phyloP scores from a whole-genome alignment of 2,113 vertebrate genomes.

The Seriola aureovittata region DNA sequence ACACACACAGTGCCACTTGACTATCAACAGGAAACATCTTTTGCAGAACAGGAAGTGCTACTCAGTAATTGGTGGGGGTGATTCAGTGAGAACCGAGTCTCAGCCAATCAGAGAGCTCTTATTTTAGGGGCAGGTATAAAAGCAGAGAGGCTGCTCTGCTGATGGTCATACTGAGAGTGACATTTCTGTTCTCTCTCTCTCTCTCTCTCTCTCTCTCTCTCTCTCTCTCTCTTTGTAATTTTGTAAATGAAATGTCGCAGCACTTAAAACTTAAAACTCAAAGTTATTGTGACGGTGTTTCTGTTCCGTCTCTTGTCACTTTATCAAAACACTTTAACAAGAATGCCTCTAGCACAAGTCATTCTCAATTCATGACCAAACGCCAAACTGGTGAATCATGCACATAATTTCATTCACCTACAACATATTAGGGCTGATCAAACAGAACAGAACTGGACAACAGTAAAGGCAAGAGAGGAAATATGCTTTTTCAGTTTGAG shows the following conservation, averaged over 20 bases:
- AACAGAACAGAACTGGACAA: too few species aligned
- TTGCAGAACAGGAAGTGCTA: slow-evolving; percentile 89
- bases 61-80: slow-evolving; percentile 85
- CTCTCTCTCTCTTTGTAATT: not conserved
- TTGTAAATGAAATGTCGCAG: not conserved
- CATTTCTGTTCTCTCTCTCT: not conserved
- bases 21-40: slow-evolving; percentile 98
- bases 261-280: not conserved
- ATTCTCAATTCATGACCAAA: not conserved
- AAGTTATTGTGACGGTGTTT: not conserved
- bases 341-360: not conserved
- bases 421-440: too few species aligned
- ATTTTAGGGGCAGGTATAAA: slow-evolving; percentile 95
- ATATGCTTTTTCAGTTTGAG: too few species aligned
- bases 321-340: not conserved
- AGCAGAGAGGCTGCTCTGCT: slow-evolving; percentile 58
- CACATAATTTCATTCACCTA: too few species aligned
- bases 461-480: too few species aligned
- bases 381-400: too few species aligned
- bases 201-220: too few species aligned
- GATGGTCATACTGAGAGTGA: slow-evolving; percentile 41
- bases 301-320: not conserved
- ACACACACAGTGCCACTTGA: slow-evolving; percentile 6
- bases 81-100: slow-evolving; percentile 82
- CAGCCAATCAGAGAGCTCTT: slow-evolving; percentile 87